A percentile compares a stretch with the other conserved stretches of the same genome.
Evolutionary conservation across 2,888 invertebrate genomes (phyloP).

Genomic region (Sphinx pinastri): DNA sequence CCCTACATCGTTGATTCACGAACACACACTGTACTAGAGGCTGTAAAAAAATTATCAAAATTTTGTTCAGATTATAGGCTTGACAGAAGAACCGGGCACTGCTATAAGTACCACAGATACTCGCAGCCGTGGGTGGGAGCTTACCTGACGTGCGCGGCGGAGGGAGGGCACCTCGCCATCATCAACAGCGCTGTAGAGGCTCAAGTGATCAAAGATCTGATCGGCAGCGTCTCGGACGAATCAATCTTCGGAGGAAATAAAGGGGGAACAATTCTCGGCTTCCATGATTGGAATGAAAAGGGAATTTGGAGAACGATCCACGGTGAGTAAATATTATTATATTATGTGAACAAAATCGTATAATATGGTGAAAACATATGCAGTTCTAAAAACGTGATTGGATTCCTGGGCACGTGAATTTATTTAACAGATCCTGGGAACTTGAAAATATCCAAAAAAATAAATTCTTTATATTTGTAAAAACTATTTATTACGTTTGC

Average conservation of each 20-base stretch:
- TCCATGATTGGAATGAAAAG: constrained; percentile 2
- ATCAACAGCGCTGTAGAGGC: constrained; percentile 2
- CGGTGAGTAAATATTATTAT: neutral
- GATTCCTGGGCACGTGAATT: neutral
- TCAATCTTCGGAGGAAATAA: neutral
- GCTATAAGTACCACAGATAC: constrained; percentile 10
- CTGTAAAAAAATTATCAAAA: neutral
- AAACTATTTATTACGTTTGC: too few relatives aligned
- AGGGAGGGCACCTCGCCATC: constrained; percentile 16
- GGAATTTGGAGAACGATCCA: constrained; percentile 11
- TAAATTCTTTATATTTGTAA: neutral
- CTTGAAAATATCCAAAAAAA: neutral
- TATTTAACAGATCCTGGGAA: neutral
- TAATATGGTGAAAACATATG: neutral
- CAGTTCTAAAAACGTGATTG: neutral
- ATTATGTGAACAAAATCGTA: too few relatives aligned
- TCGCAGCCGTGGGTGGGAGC: neutral
- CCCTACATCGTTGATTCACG: too few relatives aligned
- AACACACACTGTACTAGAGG: too few relatives aligned
- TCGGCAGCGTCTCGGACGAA: too few relatives aligned
- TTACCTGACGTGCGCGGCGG: constrained; percentile 1
- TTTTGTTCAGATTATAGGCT: neutral
- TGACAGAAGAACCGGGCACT: neutral
- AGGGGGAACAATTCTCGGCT: neutral
- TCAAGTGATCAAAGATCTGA: neutral